These are phyloP conservation scores for Karalla daura DNA, from an alignment of 2,797 vertebrate species.

Conservation along the genomic window DNA sequence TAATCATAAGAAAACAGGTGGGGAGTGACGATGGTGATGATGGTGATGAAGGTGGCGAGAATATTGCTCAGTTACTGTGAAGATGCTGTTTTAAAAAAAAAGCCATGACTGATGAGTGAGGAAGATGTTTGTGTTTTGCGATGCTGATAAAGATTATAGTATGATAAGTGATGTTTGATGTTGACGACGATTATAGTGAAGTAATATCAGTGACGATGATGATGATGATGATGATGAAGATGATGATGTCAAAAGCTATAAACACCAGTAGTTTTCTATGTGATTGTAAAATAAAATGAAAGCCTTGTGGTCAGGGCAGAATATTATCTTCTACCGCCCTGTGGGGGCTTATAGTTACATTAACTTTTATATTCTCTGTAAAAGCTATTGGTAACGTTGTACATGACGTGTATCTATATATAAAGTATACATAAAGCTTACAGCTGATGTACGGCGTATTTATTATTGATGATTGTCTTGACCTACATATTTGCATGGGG, in stretches of 20 bases:
- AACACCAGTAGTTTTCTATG: slow-evolving; percentile 82
- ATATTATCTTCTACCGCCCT: slow-evolving; percentile 76
- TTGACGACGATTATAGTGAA: slow-evolving; percentile 45
- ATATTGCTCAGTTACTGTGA: slow-evolving; percentile 64
- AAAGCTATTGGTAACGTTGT: slow-evolving; percentile 82
- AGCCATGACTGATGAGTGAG: slow-evolving; percentile 68
- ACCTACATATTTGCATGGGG: slow-evolving; percentile 64
- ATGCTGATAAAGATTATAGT: slow-evolving; percentile 49
- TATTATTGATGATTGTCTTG: slow-evolving; percentile 66
- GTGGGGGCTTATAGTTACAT: slow-evolving; percentile 71
- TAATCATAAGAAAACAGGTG: slow-evolving; percentile 55
- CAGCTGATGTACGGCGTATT: slow-evolving; percentile 43
- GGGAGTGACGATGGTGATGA: slow-evolving; percentile 30
- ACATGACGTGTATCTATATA: slow-evolving; percentile 80
- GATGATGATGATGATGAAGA: slow-evolving; percentile 37
- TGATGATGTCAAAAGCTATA: slow-evolving; percentile 68
- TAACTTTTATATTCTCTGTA: slow-evolving; percentile 85
- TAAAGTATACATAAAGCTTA: slow-evolving; percentile 80
- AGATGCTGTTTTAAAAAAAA: slow-evolving; percentile 47
- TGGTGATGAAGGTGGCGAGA: slow-evolving; percentile 20
- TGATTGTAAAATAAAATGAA: slow-evolving; percentile 83
- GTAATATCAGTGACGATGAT: slow-evolving; percentile 45
- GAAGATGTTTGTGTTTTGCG: slow-evolving; percentile 55
- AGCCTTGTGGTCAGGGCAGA: slow-evolving; percentile 73
- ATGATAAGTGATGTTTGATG: slow-evolving; percentile 46